Evolutionary conservation across 2,888 invertebrate species (phyloP), one percentile per base, ranked within the genome.

Genomic region (Paralinhomoeus sp.): DNA sequence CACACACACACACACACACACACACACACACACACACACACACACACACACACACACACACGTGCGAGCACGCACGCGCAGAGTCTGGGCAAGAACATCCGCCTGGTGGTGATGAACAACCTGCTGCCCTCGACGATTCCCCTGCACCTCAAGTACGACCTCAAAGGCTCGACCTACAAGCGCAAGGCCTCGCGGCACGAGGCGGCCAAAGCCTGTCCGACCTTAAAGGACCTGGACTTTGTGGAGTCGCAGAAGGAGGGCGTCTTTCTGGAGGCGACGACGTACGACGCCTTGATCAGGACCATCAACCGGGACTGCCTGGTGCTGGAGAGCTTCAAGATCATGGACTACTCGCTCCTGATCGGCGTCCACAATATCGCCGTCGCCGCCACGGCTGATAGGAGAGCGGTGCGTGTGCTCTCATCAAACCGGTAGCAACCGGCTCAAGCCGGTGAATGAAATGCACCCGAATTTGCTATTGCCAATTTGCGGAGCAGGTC

Each of bases 41-140:
- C n/a, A n/a, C n/a, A n/a, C n/a, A n/a, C n/a, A n/a, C n/a, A n/a
- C n/a, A n/a, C n/a, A n/a, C n/a, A n/a, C n/a, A n/a, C n/a, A n/a
- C n/a, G n/a, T n/a, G n/a, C n/a, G n/a, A n/a, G n/a, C n/a, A n/a
- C n/a, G n/a, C n/a, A n/a, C n/a, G n/a, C 12, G 35, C 56, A 93
- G 71, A 93, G 89, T 71, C 89, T 91, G 70, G 89, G 89, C 61
- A 97, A 97, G 74, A 99, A 99, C 68, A 87, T 99, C 60, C 77
- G 97, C 53, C 73, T 99, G 62, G 77, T 81, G 48, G 87, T 91
- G 49, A 97, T 97, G 97, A 97, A 99, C 72, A 99, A 97, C 70
- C 73, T 99, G 57, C 73, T 99, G 63, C 97, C 97, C 27, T 87
- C 89, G 21, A 75, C 76, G 23, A 80, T 97, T 45, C 78, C 76